Percentiles rank a stretch among this genome's conserved stretches.
Conservation (phyloP, 2,888 invertebrate species). For the Caenorhabditis japonica region DNA sequence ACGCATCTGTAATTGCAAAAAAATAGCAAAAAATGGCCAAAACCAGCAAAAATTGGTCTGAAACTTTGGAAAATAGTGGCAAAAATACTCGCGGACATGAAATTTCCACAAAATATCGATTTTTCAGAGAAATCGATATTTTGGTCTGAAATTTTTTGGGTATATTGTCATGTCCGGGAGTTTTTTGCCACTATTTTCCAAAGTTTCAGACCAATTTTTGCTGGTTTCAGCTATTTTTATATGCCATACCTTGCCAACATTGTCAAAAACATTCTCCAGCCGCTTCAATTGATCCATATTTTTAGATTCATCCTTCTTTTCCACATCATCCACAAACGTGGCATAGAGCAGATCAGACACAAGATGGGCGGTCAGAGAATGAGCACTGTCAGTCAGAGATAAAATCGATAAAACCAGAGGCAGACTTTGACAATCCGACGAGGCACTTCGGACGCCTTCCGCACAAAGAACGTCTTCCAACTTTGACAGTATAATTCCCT, state of each 20-base stretch:
- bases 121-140: too few species aligned
- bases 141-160: too few species aligned
- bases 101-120: too few species aligned
- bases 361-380: slow-evolving; percentile 49
- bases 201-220: too few species aligned
- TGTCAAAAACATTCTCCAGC: slow-evolving; percentile 32
- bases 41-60: too few species aligned
- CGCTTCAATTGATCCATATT: slow-evolving; percentile 30
- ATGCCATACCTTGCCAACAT: slow-evolving; percentile 44
- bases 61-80: too few species aligned
- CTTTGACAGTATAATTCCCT: slow-evolving; percentile 6
- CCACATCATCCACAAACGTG: slow-evolving; percentile 35
- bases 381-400: slow-evolving; percentile 36
- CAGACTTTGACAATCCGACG: slow-evolving; percentile 51
- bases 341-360: slow-evolving; percentile 56
- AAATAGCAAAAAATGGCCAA: too few species aligned
- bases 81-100: too few species aligned
- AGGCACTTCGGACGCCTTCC: slow-evolving; percentile 56
- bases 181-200: too few species aligned
- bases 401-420: slow-evolving; percentile 56
- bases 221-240: too few species aligned
- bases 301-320: slow-evolving; percentile 8
- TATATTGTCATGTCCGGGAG: too few species aligned
- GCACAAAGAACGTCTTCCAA: slow-evolving; percentile 46
- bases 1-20: slow-evolving; percentile 52